Evolutionary conservation across 2,797 vertebrate genomes (phyloP).

Genomic region (Malurus leucopterus): DNA sequence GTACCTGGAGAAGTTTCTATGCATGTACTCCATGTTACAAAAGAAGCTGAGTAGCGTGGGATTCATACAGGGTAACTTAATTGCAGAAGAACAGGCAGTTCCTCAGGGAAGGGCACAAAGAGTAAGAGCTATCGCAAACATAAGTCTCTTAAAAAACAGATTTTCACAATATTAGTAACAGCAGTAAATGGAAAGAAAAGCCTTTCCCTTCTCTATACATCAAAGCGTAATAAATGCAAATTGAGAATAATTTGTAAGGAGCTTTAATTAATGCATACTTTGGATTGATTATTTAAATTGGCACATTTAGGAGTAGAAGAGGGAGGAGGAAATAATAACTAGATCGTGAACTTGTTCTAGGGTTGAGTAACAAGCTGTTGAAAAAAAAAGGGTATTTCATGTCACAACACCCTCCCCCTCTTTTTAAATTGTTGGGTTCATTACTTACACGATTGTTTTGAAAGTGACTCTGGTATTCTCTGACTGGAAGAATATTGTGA

Average conservation of each 20-base stretch:
- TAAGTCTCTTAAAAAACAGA: neutral
- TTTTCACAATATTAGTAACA: neutral
- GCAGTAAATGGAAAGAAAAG: neutral
- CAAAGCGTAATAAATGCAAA: neutral
- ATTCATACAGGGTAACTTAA: neutral
- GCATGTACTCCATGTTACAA: neutral
- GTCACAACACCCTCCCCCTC: rapidly evolving
- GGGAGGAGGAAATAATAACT: neutral
- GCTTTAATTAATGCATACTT: neutral
- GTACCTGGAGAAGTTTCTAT: neutral
- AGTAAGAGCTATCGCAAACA: neutral
- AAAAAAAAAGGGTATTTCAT: neutral
- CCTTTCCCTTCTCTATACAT: neutral
- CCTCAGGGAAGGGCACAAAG: neutral
- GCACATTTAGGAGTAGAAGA: neutral
- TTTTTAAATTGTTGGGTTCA: neutral
- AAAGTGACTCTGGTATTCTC: neutral
- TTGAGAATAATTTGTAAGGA: neutral
- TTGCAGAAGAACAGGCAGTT: neutral
- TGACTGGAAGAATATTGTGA: neutral
- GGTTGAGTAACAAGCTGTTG: neutral
- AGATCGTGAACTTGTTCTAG: neutral
- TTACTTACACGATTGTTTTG: neutral
- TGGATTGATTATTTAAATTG: neutral
- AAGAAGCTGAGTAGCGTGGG: neutral